phyloP scores from a whole-genome alignment of 2,888 invertebrate species.

The Macrosoma leucophasiata region DNA sequence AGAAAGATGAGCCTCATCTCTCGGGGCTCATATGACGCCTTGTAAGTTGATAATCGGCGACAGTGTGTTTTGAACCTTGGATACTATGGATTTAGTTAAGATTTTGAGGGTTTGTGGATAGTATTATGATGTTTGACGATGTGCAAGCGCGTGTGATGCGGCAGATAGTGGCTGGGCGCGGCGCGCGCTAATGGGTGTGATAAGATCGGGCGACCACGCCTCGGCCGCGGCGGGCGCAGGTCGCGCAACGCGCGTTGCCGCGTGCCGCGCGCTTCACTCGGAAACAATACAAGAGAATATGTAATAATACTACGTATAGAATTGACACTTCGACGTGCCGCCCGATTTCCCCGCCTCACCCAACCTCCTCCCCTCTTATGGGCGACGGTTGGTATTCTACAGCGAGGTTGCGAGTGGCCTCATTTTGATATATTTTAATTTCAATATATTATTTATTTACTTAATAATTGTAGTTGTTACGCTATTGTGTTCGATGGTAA shows the following conservation, averaged over 20 bases:
- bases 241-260: conserved; percentile 13
- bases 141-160: conserved; percentile 43
- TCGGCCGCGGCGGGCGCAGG: conserved; percentile 30
- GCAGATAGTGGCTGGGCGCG: conserved; percentile 63
- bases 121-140: conserved; percentile 40
- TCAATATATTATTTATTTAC: no score
- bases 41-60: conserved; percentile 19
- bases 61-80: conserved; percentile 29
- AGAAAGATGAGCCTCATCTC: conserved; percentile 42
- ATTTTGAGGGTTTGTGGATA: conserved; percentile 19
- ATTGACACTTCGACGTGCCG: no score
- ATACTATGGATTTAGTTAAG: conserved; percentile 22
- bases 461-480: no score
- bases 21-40: conserved; percentile 17
- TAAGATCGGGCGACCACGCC: conserved; percentile 69
- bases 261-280: conserved; percentile 3
- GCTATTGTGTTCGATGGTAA: no score
- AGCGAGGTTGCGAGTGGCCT: no score
- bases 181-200: conserved; percentile 66
- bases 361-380: no score
- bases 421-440: no score
- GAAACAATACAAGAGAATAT: no score
- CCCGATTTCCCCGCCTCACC: no score
- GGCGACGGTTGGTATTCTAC: no score
- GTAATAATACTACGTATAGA: no score